phyloP scores from a whole-genome alignment of 2,888 invertebrate species.

The Aleiodes testaceus region DNA sequence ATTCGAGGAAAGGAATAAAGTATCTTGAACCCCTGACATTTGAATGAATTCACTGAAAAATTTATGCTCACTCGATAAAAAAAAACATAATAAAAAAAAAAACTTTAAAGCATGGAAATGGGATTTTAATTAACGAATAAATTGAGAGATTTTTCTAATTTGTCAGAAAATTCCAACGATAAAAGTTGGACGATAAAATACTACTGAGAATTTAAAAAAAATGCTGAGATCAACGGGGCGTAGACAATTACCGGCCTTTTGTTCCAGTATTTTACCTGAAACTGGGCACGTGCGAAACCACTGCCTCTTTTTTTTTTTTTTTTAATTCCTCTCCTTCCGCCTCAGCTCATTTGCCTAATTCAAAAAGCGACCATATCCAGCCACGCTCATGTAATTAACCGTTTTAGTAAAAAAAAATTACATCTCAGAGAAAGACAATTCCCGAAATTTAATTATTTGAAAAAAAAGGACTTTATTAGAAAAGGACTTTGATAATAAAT shows the following conservation, averaged over 20 bases:
- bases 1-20: too few relatives aligned
- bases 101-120: background rate
- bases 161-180: conserved; percentile 7
- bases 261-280: conserved; percentile 19
- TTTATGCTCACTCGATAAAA: conserved; percentile 1
- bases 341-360: background rate
- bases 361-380: conserved; percentile 28
- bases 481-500: conserved; percentile 34
- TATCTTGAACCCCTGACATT: too few relatives aligned
- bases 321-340: background rate
- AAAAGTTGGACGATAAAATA: conserved; percentile 9
- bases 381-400: conserved; percentile 30
- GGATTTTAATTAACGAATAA: conserved; percentile 7
- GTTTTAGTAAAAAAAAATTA: conserved; percentile 23
- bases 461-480: background rate
- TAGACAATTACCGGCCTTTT: conserved; percentile 21
- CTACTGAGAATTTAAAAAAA: background rate
- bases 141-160: conserved; percentile 21
- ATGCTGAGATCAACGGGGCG: conserved; percentile 8
- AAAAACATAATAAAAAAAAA: background rate
- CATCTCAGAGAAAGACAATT: conserved; percentile 10
- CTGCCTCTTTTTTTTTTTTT: too few relatives aligned
- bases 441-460: background rate
- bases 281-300: conserved; percentile 40
- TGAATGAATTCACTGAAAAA: too few relatives aligned